Evolutionary conservation across 2,113 vertebrate species (phyloP).

Genomic region (Tichodroma muraria): DNA sequence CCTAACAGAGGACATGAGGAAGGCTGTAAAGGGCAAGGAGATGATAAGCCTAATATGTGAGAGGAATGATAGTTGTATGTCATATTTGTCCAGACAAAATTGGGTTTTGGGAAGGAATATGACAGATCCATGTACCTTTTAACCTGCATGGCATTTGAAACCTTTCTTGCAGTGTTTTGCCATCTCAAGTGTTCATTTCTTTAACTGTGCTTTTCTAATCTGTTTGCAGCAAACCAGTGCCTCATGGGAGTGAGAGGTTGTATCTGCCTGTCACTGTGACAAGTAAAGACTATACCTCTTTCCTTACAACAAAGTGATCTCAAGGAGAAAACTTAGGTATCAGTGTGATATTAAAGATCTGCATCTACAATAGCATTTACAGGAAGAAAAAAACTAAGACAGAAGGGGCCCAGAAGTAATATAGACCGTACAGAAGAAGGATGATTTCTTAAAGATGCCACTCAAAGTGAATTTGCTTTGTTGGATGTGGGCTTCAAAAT

Average conservation of each 20-base stretch:
- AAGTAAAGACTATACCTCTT: not conserved
- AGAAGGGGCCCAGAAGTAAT: not conserved
- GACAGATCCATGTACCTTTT: not conserved
- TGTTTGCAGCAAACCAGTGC: not conserved
- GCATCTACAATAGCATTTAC: not conserved
- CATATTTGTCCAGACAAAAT: not conserved
- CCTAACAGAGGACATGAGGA: not conserved
- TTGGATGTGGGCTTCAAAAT: not conserved
- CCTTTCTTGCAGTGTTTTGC: not conserved
- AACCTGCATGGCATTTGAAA: not conserved
- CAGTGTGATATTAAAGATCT: not conserved
- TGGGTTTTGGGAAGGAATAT: not conserved
- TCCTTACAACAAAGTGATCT: not conserved
- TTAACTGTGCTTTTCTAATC: not conserved
- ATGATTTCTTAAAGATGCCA: not conserved
- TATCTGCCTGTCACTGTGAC: not conserved
- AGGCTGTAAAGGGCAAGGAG: slow-evolving; percentile 1
- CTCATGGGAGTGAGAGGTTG: not conserved
- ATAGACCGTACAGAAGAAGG: not conserved
- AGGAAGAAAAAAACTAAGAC: not conserved
- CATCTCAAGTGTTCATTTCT: not conserved
- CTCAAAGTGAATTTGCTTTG: not conserved
- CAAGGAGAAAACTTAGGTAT: not conserved
- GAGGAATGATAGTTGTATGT: not conserved
- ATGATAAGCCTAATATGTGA: not conserved